Evolutionary conservation across 2,888 invertebrate species (phyloP).

Genomic region (Marronus borbonicus): DNA sequence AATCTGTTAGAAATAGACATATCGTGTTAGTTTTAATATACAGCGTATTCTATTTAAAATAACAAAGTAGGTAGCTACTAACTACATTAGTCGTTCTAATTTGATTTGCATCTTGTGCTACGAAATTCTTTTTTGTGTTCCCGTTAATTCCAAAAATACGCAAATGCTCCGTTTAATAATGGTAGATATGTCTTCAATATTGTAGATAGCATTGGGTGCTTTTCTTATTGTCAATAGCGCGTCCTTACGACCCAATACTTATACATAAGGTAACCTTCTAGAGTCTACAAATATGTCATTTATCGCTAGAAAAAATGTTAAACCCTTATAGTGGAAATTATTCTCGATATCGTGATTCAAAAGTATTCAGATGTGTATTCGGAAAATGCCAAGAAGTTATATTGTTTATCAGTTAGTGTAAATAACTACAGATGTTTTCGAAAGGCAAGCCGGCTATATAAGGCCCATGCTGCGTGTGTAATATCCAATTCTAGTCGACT

Average conservation of each 20-base stretch:
- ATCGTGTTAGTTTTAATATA: too few species aligned
- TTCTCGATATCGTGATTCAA: not conserved
- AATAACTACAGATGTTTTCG: constrained; percentile 15
- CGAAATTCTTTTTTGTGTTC: too few species aligned
- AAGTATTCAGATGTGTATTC: constrained; percentile 3
- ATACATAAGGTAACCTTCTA: not conserved
- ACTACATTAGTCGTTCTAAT: too few species aligned
- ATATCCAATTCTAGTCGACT: constrained; percentile 48
- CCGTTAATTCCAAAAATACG: too few species aligned
- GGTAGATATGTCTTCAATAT: too few species aligned
- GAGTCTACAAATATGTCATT: constrained; percentile 7
- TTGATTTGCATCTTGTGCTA: too few species aligned
- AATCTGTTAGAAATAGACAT: too few species aligned
- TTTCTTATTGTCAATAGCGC: not conserved
- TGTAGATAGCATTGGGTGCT: not conserved
- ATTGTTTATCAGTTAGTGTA: not conserved
- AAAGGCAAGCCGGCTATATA: constrained; percentile 33
- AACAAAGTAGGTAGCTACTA: too few species aligned
- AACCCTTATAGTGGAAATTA: constrained; percentile 2
- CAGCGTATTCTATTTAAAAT: too few species aligned
- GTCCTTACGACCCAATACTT: not conserved
- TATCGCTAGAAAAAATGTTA: constrained; percentile 13
- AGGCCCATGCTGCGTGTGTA: not conserved
- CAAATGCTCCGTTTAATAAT: too few species aligned
- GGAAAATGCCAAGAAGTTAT: constrained; percentile 9